A percentile compares a stretch with the other conserved stretches of the same genome.
phyloP scores from a whole-genome alignment of 2,888 invertebrate genomes.

The Calliphora vomitoria region DNA sequence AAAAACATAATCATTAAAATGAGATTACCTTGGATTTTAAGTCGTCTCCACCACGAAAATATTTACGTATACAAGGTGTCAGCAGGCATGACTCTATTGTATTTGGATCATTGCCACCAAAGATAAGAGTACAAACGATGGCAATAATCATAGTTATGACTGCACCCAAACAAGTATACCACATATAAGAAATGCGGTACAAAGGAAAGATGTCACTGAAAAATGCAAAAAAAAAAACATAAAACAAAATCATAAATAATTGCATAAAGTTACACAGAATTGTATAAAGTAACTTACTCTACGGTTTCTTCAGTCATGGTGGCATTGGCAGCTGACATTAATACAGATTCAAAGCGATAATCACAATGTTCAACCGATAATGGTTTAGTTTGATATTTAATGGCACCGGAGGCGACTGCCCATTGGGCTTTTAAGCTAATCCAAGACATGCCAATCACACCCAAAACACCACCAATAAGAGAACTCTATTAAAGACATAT shows the following conservation, averaged over 20 bases:
- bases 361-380: slow-evolving; percentile 87
- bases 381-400: slow-evolving; percentile 88
- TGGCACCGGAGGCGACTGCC: slow-evolving; percentile 87
- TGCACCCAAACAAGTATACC: slow-evolving; percentile 89
- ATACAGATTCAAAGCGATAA: slow-evolving; percentile 86
- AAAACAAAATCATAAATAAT: slow-evolving; percentile 34
- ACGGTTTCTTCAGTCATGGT: slow-evolving; percentile 72
- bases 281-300: slow-evolving; percentile 77
- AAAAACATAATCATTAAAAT: not conserved
- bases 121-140: slow-evolving; percentile 78
- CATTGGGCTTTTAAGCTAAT: slow-evolving; percentile 88
- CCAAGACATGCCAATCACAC: slow-evolving; percentile 86
- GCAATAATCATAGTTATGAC: slow-evolving; percentile 86
- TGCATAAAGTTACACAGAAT: not conserved
- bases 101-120: slow-evolving; percentile 85
- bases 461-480: slow-evolving; percentile 86
- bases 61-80: slow-evolving; percentile 86
- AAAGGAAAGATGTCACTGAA: slow-evolving; percentile 84
- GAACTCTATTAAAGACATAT: slow-evolving; percentile 85
- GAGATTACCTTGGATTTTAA: slow-evolving; percentile 75
- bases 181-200: slow-evolving; percentile 91
- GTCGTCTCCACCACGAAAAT: slow-evolving; percentile 71
- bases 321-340: slow-evolving; percentile 75
- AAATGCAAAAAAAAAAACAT: slow-evolving; percentile 14
- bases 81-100: slow-evolving; percentile 87